Evolutionary conservation across 92 coral and sea anemone genomes (phyloP), one percentile per base, ranked within the genome.

Genomic region (Zoanthus sociatus): DNA sequence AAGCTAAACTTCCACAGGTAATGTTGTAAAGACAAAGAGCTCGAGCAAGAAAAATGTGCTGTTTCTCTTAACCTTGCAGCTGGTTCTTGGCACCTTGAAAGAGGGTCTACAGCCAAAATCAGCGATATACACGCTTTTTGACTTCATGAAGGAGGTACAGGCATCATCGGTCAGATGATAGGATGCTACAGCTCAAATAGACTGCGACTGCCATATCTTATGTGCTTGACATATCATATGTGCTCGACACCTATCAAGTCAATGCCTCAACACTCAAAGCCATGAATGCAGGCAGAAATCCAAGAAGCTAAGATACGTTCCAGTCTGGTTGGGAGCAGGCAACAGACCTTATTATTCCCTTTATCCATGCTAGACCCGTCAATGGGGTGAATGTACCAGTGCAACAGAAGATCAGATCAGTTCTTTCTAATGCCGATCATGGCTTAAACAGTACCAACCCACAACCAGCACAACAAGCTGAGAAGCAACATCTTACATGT

Each of bases 1-100:
- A 85, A 74, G 88, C 8, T 84, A 18, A 78, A 71, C 45, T 72
- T 84, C 42, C 82, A 72, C 73, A 81, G 88, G 8, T 88, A 88
- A 0, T 44, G 13, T 88, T 53, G 88, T 88, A 9, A 88, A 88
- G 83, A 58, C 13, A 1, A 82, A 72, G 16, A 71, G 63, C 18
- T 16, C 81, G 54, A 88, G 56, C 4, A 53, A 30, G 81, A 70
- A 77, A 31, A 88, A 82, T 60, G 78, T 88, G 53, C 86, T 87
- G 71, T 31, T 87, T 55, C 68, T 87, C 47, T 87, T 86, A 45
- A 78, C 90, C 8, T 17, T 66, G 53, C 77, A 87, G 33, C 86
- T 66, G 3, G 26, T 77, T 7, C 42, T 77, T 20, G 86, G 90
- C 53, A 73, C 66, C 21, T 32, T 87, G 44, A 88, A 88, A 42